Percentiles rank a stretch among this genome's conserved stretches.
Evolutionary conservation across 2,797 vertebrate species (phyloP).

Genomic region (Amblyopsis hoosieri): DNA sequence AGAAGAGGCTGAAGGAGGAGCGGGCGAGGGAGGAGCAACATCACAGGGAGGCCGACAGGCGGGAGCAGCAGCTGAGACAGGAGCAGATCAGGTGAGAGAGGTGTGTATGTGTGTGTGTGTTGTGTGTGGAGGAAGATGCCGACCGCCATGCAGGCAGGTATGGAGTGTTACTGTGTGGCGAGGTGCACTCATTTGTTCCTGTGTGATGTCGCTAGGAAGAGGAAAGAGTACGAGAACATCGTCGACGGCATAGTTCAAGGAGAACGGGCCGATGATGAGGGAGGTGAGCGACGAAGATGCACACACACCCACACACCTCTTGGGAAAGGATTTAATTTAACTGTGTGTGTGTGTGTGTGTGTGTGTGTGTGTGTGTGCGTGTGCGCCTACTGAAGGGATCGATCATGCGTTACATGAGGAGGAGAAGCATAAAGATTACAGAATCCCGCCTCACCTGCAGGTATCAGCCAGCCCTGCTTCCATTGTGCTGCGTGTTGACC

Average conservation of each 20-base stretch:
- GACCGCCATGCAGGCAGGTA: too few species aligned
- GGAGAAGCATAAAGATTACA: constrained; percentile 52
- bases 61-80: constrained; percentile 71
- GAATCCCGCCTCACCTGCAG: constrained; percentile 60
- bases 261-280: constrained; percentile 83
- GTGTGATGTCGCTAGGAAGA: constrained; percentile 76
- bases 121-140: background rate
- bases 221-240: constrained; percentile 81
- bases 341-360: constrained; percentile 6
- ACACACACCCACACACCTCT: too few species aligned
- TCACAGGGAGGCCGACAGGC: constrained; percentile 75
- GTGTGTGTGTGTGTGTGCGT: constrained; percentile 14
- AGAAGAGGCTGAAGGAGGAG: constrained; percentile 80
- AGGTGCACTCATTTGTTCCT: background rate
- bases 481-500: background rate
- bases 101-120: constrained; percentile 2
- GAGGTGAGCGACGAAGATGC: constrained; percentile 64
- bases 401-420: constrained; percentile 50
- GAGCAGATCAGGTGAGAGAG: constrained; percentile 75
- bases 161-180: too few species aligned
- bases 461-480: constrained; percentile 34
- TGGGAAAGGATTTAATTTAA: too few species aligned
- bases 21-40: constrained; percentile 75
- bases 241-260: constrained; percentile 85
- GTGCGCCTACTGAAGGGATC: constrained; percentile 46